These are phyloP conservation scores for Phengaris alcon DNA, from an alignment of 2,888 invertebrate genomes.

Conservation along the genomic window DNA sequence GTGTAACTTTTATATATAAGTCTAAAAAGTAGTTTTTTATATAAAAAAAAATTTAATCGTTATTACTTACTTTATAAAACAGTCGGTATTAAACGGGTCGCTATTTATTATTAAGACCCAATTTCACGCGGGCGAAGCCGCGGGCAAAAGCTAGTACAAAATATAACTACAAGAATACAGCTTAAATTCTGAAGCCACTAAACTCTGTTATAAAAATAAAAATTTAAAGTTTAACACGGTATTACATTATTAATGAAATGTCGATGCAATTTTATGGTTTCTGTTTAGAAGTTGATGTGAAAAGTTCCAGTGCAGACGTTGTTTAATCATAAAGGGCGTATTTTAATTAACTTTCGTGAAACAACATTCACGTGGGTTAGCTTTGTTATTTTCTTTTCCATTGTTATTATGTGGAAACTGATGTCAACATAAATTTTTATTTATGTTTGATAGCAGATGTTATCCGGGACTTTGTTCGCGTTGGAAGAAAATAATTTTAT, in stretches of 20 bases:
- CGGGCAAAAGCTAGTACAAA: too few species aligned
- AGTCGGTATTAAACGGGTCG: too few species aligned
- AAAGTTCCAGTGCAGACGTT: background rate
- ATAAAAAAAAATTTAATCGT: too few species aligned
- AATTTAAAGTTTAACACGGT: background rate
- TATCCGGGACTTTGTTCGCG: background rate
- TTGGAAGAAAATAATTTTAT: background rate
- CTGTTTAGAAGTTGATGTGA: background rate
- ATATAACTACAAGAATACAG: too few species aligned
- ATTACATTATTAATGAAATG: background rate
- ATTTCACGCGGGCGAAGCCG: too few species aligned
- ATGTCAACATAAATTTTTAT: background rate
- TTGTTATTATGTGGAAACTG: background rate
- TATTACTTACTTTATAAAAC: too few species aligned
- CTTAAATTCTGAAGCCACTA: background rate
- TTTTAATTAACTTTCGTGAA: background rate
- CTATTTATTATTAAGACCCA: too few species aligned
- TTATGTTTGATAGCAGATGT: background rate
- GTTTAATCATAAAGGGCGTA: background rate
- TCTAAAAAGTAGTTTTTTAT: too few species aligned
- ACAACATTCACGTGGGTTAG: slow-evolving; percentile 4
- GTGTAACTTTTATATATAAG: too few species aligned
- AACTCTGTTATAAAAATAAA: background rate
- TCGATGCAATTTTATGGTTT: slow-evolving; percentile 1
- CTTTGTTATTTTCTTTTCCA: slow-evolving; percentile 13